Percentiles rank a stretch among this genome's conserved stretches.
Evolutionary conservation across 1,140 invertebrate genomes (phyloP).

Genomic region (Conus ventricosus): DNA sequence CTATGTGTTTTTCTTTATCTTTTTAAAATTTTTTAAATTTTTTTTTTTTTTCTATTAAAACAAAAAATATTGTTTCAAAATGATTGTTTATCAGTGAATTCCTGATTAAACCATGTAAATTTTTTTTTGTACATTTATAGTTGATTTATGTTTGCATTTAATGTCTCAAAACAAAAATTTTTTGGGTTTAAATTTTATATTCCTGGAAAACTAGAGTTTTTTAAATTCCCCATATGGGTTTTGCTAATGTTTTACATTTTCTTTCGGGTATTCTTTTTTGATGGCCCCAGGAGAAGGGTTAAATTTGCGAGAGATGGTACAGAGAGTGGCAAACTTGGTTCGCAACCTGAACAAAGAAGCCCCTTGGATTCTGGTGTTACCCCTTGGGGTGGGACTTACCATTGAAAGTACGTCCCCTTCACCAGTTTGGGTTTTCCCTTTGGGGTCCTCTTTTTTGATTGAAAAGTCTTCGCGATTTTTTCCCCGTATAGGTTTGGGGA

Average conservation of each 20-base stretch:
- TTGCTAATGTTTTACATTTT: background rate
- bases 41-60: no score
- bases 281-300: slow-evolving; percentile 97
- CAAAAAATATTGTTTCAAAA: no score
- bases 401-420: slow-evolving; percentile 85
- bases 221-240: no score
- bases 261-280: slow-evolving; percentile 84
- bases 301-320: slow-evolving; percentile 95
- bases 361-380: slow-evolving; percentile 81
- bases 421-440: slow-evolving; percentile 80
- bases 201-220: no score
- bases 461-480: slow-evolving; percentile 85
- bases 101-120: no score
- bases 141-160: no score
- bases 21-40: no score
- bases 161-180: no score
- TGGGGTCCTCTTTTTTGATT: slow-evolving; percentile 95
- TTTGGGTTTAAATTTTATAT: no score
- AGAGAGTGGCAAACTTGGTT: slow-evolving; percentile 89
- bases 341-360: slow-evolving; percentile 78
- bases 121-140: no score
- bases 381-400: slow-evolving; percentile 94
- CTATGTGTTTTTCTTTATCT: no score
- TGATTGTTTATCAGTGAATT: no score
- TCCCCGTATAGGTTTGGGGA: slow-evolving; percentile 92